These are phyloP conservation scores for Daboia siamensis DNA, from an alignment of 2,113 vertebrate genomes.

Conservation along the genomic window DNA sequence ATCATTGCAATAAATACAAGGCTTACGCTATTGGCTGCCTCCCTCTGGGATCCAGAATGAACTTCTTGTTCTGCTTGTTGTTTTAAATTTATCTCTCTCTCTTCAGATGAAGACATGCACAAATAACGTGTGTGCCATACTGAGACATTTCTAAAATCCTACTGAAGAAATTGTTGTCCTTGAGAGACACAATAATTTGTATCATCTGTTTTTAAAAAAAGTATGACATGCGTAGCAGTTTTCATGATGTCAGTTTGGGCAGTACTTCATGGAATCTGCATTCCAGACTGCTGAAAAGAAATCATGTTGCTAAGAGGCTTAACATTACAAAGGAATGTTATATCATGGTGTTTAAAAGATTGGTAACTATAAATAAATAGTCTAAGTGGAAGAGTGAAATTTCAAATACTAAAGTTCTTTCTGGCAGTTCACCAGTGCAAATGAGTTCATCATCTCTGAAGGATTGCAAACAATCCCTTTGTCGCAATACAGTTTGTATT, in stretches of 20 bases:
- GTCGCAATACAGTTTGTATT: not conserved
- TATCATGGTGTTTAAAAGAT: not conserved
- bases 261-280: not conserved
- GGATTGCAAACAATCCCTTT: not conserved
- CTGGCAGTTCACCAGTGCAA: not conserved
- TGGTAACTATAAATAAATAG: not conserved
- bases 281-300: not conserved
- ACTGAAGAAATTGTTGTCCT: not conserved
- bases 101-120: not conserved
- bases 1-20: not conserved
- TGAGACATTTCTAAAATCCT: not conserved
- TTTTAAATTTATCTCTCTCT: not conserved
- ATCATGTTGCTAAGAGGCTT: not conserved
- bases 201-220: not conserved
- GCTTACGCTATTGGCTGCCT: not conserved
- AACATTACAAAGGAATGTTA: not conserved
- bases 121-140: not conserved
- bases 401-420: not conserved
- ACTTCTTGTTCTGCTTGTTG: not conserved
- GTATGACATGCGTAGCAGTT: not conserved
- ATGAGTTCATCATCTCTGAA: not conserved
- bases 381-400: not conserved
- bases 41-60: not conserved
- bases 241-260: not conserved
- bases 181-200: not conserved